phyloP scores from a whole-genome alignment of 2,113 vertebrate genomes.

The Leptobrachium ailaonicum region DNA sequence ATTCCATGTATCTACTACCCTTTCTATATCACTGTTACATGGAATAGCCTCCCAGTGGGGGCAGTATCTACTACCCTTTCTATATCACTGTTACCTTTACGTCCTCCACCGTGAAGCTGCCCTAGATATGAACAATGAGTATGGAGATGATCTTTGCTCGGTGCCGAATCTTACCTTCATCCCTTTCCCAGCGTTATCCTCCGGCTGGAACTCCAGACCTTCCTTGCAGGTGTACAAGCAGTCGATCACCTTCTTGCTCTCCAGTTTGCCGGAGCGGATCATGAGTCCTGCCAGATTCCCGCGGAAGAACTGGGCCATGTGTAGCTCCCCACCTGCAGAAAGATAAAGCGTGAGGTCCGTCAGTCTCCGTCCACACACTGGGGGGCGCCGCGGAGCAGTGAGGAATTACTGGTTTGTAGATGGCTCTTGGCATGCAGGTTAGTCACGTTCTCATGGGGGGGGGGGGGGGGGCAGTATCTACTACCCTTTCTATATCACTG shows the following conservation, averaged over 20 bases:
- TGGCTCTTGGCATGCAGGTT: slow-evolving; percentile 35
- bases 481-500: too few relatives aligned
- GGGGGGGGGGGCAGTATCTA: too few relatives aligned
- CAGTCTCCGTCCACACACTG: not conserved
- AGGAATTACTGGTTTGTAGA: not conserved
- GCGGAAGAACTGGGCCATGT: slow-evolving; percentile 91
- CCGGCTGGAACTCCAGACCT: slow-evolving; percentile 84
- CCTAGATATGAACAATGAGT: too few relatives aligned
- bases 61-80: too few relatives aligned
- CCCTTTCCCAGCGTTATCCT: slow-evolving; percentile 75
- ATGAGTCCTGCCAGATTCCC: slow-evolving; percentile 91
- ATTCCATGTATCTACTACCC: too few relatives aligned
- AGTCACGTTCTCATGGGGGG: not conserved
- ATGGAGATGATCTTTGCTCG: too few relatives aligned
- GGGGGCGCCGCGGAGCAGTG: not conserved
- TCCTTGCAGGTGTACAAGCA: slow-evolving; percentile 98
- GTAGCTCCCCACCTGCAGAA: slow-evolving; percentile 77
- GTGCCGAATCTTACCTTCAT: slow-evolving; percentile 76
- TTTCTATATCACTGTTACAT: too few relatives aligned
- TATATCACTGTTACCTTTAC: too few relatives aligned
- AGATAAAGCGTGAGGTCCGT: not conserved
- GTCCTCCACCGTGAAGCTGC: too few relatives aligned
- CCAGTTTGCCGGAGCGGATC: slow-evolving; percentile 87
- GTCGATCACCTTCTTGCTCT: slow-evolving; percentile 96
- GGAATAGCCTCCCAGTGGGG: too few relatives aligned